Evolutionary conservation across 2,797 vertebrate genomes (phyloP).

Genomic region (Oryzias sinensis): DNA sequence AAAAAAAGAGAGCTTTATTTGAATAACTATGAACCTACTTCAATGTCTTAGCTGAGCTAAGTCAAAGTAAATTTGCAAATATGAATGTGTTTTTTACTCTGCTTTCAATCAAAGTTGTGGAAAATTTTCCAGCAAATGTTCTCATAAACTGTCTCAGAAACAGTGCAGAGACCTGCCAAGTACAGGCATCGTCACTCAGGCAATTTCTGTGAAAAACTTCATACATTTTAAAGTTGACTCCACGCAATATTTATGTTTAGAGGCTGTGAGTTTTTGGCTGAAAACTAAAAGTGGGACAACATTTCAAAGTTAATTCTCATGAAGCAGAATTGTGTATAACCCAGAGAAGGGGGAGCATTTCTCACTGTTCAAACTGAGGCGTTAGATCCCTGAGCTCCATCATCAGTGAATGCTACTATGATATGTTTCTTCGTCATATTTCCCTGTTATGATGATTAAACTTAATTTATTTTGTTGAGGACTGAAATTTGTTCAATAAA

Average conservation of each 20-base stretch:
- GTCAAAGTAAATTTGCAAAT: slow-evolving; percentile 29
- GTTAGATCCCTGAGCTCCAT: too few relatives aligned
- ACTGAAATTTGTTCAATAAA: too few relatives aligned
- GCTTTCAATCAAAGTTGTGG: slow-evolving; percentile 12
- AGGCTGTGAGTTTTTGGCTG: not conserved
- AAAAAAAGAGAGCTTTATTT: slow-evolving; percentile 50
- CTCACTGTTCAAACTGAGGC: too few relatives aligned
- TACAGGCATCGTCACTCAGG: not conserved
- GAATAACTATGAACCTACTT: slow-evolving; percentile 40
- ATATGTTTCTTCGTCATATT: too few relatives aligned
- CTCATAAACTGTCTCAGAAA: slow-evolving; percentile 16
- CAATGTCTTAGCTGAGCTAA: slow-evolving; percentile 34
- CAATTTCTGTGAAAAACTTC: slow-evolving; percentile 9
- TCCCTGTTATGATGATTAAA: too few relatives aligned
- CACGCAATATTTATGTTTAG: slow-evolving; percentile 1
- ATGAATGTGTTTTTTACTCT: slow-evolving; percentile 12
- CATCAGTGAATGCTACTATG: too few relatives aligned
- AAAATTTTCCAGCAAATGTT: slow-evolving; percentile 31
- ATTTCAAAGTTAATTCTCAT: not conserved
- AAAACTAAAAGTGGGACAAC: not conserved
- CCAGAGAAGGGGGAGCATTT: too few relatives aligned
- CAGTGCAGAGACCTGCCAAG: slow-evolving; percentile 20
- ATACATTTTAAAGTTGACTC: slow-evolving; percentile 1
- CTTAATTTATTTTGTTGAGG: too few relatives aligned
- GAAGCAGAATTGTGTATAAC: not conserved